Percentiles rank a stretch among this genome's conserved stretches.
Evolutionary conservation across 2,797 vertebrate species (phyloP).

Genomic region (Craterocephalus amniculus): DNA sequence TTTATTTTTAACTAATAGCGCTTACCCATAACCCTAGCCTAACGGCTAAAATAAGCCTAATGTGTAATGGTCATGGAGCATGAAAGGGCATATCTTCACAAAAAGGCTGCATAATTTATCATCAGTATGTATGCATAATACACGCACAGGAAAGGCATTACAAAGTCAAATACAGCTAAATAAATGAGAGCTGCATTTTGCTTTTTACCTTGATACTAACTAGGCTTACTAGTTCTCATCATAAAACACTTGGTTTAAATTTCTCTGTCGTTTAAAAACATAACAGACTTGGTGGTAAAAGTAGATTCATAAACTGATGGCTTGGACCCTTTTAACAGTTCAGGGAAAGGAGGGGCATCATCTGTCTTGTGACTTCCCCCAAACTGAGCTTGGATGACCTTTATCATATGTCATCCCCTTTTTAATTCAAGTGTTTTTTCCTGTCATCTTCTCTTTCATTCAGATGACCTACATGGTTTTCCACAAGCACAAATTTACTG

Average conservation of each 20-base stretch:
- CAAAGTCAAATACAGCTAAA: neutral
- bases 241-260: neutral
- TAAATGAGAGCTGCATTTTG: neutral
- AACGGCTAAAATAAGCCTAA: neutral
- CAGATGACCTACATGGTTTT: constrained; percentile 8
- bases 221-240: neutral
- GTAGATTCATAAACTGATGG: neutral
- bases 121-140: neutral
- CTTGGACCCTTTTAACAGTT: constrained; percentile 22
- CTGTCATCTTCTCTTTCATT: constrained; percentile 51
- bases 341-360: neutral
- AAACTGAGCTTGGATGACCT: constrained; percentile 51
- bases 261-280: neutral
- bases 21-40: neutral
- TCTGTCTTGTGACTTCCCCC: constrained; percentile 4
- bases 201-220: neutral
- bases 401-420: constrained; percentile 54
- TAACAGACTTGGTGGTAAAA: neutral
- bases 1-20: neutral
- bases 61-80: neutral
- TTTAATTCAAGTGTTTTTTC: constrained; percentile 50
- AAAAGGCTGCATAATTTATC: neutral
- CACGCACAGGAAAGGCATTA: neutral
- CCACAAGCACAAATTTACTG: constrained; percentile 38
- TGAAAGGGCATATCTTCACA: neutral